These are phyloP conservation scores for Leptinotarsa peninsularis DNA, from an alignment of 2,888 invertebrate genomes.

Conservation along the genomic window DNA sequence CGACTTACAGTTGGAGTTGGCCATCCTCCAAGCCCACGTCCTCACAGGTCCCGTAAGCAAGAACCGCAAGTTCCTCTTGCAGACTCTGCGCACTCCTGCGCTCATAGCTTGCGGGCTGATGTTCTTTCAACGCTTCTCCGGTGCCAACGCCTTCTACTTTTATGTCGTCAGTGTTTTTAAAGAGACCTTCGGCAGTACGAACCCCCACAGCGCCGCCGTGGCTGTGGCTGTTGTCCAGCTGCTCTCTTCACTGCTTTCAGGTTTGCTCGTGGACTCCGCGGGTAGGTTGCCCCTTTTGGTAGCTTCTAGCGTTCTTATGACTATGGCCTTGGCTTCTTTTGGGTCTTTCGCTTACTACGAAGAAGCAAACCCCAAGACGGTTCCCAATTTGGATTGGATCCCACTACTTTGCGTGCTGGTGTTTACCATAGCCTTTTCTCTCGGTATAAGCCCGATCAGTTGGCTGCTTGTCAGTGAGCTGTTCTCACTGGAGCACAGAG, in stretches of 20 bases:
- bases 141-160: constrained; percentile 86
- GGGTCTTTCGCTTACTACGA: constrained; percentile 88
- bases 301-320: constrained; percentile 87
- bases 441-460: constrained; percentile 89
- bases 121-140: constrained; percentile 89
- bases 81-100: constrained; percentile 76
- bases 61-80: constrained; percentile 55
- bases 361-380: constrained; percentile 69
- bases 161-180: constrained; percentile 89
- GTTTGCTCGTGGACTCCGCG: constrained; percentile 85
- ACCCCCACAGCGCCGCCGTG: constrained; percentile 86
- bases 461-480: constrained; percentile 87
- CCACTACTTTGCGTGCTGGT: constrained; percentile 85
- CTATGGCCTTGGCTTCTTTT: constrained; percentile 86
- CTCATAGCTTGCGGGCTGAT: constrained; percentile 87
- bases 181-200: constrained; percentile 84
- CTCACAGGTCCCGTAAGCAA: constrained; percentile 63
- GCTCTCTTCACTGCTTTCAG: constrained; percentile 85
- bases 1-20: constrained; percentile 81
- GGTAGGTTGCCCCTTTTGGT: constrained; percentile 86
- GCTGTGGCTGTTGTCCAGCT: constrained; percentile 88
- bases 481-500: constrained; percentile 85
- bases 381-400: constrained; percentile 81
- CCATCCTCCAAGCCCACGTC: constrained; percentile 78
- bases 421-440: constrained; percentile 87